Percentiles rank a stretch among this genome's conserved stretches.
Conservation (phyloP, 1,140 invertebrate genomes). For the Lutraria rhynchaena region DNA sequence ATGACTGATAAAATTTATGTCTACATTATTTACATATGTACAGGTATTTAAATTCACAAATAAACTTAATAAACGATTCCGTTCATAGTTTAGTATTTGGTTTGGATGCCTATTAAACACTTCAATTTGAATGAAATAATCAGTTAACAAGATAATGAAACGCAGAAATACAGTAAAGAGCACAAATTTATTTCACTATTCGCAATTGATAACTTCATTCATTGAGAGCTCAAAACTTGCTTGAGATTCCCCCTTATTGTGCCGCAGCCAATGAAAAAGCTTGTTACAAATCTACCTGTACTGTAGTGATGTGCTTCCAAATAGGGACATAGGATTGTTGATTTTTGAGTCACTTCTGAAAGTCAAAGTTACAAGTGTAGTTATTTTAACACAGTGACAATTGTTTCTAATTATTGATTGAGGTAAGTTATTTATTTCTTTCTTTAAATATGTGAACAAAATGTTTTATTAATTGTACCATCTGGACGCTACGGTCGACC, state of each 20-base stretch:
- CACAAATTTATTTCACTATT: too few species aligned
- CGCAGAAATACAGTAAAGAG: too few species aligned
- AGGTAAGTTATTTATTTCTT: neutral
- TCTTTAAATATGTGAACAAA: neutral
- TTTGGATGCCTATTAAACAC: too few species aligned
- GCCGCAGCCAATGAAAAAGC: conserved; percentile 65
- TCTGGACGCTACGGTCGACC: neutral
- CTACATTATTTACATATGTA: too few species aligned
- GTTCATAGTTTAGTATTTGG: too few species aligned
- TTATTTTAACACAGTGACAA: conserved; percentile 19
- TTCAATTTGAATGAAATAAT: too few species aligned
- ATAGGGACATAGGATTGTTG: conserved; percentile 71
- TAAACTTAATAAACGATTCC: too few species aligned
- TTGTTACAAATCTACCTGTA: conserved; percentile 56
- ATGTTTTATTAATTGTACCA: neutral
- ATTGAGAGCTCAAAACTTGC: neutral
- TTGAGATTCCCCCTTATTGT: conserved; percentile 19
- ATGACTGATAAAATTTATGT: too few species aligned
- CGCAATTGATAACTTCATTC: too few species aligned
- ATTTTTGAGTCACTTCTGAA: conserved; percentile 64
- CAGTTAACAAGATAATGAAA: too few species aligned
- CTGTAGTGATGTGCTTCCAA: conserved; percentile 68
- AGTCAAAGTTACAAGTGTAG: conserved; percentile 33
- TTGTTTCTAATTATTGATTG: neutral
- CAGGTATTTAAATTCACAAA: too few species aligned